Base-by-base conservation (phyloP, 2,888 invertebrate genomes). In the Rhodophaea formosa region DNA sequence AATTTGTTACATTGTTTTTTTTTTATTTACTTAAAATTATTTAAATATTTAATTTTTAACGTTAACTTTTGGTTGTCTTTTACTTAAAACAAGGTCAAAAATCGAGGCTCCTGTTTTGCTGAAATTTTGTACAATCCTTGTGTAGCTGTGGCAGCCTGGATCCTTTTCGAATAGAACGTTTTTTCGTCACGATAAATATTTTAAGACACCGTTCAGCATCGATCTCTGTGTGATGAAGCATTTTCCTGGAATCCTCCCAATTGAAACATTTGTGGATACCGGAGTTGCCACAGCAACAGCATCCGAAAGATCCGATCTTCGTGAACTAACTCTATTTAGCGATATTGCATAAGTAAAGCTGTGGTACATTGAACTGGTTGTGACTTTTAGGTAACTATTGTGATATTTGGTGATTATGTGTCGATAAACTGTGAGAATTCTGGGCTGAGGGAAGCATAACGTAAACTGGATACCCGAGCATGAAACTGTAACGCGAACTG, bases 1-100 rank as follows among this genome's bases (percentile, higher is more conserved):
- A 89, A 88, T 90, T 90, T 91, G 90, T 90, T 91, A 89, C 89
- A 89, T 86, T 88, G 84, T 86, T 88, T 88, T 78, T 88, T n/a
- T 77, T 77, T 75, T 76, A 78, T 79, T 83, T 80, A 84, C 87
- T 87, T 87, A 88, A 85, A 84, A 85, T 77, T 88, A 88, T 80
- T 90, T 87, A 88, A 89, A 88, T 88, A 88, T 85, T 88, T 86
- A 86, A 86, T 86, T 88, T 83, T 85, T 89, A 89, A 89, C 83
- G 78, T 89, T 88, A 89, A 86, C 89, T 90, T 91, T 91, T 91
- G 91, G 91, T 90, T 91, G 91, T 88, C 87, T 90, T 88, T 89
- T 85, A 86, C 84, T 86, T 86, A 86, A 84, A 81, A 78, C 81
- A 83, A 86, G 75, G 77, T 84, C 84, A 79, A 86, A 84, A 84